phyloP scores from a whole-genome alignment of 2,797 vertebrate genomes.

The Rhodeus uyekii region DNA sequence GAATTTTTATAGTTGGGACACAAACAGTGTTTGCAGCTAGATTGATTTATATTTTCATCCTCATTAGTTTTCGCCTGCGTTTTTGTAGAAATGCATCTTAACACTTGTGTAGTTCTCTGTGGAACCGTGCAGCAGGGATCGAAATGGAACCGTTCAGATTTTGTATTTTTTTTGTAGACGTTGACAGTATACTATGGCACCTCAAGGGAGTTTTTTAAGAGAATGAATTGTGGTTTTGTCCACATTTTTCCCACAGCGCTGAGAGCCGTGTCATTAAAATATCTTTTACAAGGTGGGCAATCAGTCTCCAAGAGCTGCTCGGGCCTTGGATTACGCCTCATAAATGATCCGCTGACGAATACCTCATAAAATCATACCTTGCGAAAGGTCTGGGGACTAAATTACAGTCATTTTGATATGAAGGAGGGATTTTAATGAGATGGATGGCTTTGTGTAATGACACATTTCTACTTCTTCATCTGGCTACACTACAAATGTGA shows the following conservation, averaged over 20 bases:
- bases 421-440: conserved; percentile 27
- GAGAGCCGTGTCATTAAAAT: conserved; percentile 40
- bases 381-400: conserved; percentile 19
- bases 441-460: background rate
- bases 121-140: background rate
- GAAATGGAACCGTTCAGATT: background rate
- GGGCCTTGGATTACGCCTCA: conserved; percentile 26
- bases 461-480: background rate
- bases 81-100: background rate
- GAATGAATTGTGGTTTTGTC: conserved; percentile 39
- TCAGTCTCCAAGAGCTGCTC: conserved; percentile 16
- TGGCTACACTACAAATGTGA: background rate
- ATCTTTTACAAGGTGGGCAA: conserved; percentile 41
- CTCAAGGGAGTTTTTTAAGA: conserved; percentile 25
- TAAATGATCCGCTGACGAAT: conserved; percentile 19
- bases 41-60: conserved; percentile 26
- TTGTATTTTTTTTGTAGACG: background rate
- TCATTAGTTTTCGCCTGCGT: conserved; percentile 12
- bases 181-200: background rate
- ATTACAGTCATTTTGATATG: conserved; percentile 24
- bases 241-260: conserved; percentile 27
- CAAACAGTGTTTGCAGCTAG: conserved; percentile 8
- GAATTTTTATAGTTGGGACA: background rate
- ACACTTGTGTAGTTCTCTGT: background rate
- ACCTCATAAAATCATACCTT: background rate